These are phyloP conservation scores for Rhadina sibilatrix DNA, from an alignment of 2,113 vertebrate genomes.

Conservation along the genomic window DNA sequence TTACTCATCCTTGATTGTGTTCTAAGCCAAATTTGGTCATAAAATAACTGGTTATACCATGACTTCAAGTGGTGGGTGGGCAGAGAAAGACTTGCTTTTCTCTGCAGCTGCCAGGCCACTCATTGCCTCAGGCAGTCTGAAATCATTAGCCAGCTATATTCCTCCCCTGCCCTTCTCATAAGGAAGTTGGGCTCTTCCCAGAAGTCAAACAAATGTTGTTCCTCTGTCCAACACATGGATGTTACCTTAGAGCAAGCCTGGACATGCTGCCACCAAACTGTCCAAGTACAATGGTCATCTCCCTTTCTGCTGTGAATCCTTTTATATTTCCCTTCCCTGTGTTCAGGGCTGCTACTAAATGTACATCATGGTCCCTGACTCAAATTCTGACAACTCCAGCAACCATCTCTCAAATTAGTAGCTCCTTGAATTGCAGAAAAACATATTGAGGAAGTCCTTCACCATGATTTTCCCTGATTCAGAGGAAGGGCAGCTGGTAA, in stretches of 20 bases:
- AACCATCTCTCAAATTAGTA: neutral
- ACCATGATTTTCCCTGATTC: neutral
- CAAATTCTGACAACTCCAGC: neutral
- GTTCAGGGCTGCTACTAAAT: neutral
- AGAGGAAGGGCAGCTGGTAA: conserved; percentile 31
- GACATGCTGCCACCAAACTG: neutral
- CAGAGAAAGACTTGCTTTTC: neutral
- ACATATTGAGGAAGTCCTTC: neutral
- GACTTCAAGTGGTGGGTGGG: neutral
- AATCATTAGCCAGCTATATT: neutral
- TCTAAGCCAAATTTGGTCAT: neutral
- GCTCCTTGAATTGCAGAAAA: neutral
- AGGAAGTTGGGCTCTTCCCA: neutral
- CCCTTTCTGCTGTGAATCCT: neutral
- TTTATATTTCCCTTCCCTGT: neutral
- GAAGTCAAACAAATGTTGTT: conserved; percentile 21
- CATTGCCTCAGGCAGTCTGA: neutral
- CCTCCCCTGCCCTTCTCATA: neutral
- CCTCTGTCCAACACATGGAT: neutral
- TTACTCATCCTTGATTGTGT: neutral
- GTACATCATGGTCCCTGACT: accelerated
- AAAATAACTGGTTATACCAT: neutral
- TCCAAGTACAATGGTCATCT: neutral
- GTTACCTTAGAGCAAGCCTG: conserved; percentile 35
- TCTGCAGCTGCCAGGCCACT: neutral